Evolutionary conservation across 2,113 vertebrate genomes (phyloP).

Genomic region (Chiloscyllium plagiosum): DNA sequence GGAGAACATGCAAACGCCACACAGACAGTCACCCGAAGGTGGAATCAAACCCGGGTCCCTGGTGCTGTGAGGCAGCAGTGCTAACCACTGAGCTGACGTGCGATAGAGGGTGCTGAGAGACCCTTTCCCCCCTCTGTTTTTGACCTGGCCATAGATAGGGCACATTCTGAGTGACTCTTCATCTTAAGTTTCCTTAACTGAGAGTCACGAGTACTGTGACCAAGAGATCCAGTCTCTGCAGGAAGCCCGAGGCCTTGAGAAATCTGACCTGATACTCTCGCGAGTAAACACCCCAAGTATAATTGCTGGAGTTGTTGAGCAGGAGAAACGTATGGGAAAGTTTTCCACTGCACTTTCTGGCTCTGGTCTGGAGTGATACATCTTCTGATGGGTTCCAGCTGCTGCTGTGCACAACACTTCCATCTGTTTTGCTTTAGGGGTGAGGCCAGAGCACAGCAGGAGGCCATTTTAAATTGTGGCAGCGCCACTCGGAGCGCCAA

Average conservation of each 20-base stretch:
- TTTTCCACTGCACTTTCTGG: not conserved
- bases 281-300: not conserved
- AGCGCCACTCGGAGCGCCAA: not conserved
- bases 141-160: not conserved
- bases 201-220: not conserved
- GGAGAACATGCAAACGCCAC: too few relatives aligned
- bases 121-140: not conserved
- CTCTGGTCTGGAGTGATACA: not conserved
- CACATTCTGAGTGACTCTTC: not conserved
- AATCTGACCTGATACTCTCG: not conserved
- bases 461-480: not conserved
- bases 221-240: not conserved
- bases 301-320: not conserved
- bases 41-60: too few relatives aligned
- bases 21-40: too few relatives aligned
- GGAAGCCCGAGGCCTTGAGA: not conserved
- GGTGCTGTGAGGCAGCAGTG: too few relatives aligned
- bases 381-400: not conserved
- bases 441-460: not conserved
- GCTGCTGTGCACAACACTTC: not conserved
- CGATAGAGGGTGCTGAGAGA: not conserved
- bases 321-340: not conserved
- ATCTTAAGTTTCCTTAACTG: not conserved
- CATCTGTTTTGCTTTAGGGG: slow-evolving; percentile 15
- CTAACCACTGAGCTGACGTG: too few relatives aligned